Base-by-base conservation (phyloP, 2,113 vertebrate genomes). In the Sprattus sprattus region DNA sequence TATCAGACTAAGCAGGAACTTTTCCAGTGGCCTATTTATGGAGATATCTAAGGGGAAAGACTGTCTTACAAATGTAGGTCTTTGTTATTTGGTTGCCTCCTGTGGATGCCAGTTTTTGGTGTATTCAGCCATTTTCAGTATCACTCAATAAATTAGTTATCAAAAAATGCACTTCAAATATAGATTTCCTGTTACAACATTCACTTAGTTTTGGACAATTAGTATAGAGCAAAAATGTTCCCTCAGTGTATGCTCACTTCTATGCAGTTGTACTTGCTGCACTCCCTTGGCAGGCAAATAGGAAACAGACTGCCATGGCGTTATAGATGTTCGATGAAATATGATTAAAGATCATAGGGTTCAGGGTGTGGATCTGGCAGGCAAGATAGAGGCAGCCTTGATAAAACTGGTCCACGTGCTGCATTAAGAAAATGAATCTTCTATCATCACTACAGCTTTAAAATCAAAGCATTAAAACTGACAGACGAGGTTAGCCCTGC, bases 341-440 rank as follows among this genome's bases (percentile, higher is more conserved):
- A 88, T 87, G 82, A 81, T 78, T 83, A 25, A 47, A 81, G 81
- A 89, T 90, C 84, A 86, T 45, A 81, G 82, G 60, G 64, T 81
- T 90, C 85, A 82, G 50, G 85, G 81, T 64, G 84, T 81, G 81
- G 75, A 82, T 83, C 87, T 90, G 88, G 88, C 89, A 90, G 81
- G 80, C 83, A n/a, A 45, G 83, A 86, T 75, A n/a, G 50, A 25
- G 39, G 86, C 89, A 86, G 86, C 91, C 91, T 92, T 91, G 88
- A 88, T 13, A 45, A 16, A 47, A 47, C 39, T 47, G 2, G 47
- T 57, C 85, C 20, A 57, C 80, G 83, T 16, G 71, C 81, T 84
- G 80, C 89, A 88, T 90, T 90, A 91, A 90, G 87, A 80, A 86
- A 90, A 90, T 84, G 52, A 88, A 82, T 84, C 86, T 86, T 50